Evolutionary conservation across 2,888 invertebrate species (phyloP).

Genomic region (Mesorhabditis belari): DNA sequence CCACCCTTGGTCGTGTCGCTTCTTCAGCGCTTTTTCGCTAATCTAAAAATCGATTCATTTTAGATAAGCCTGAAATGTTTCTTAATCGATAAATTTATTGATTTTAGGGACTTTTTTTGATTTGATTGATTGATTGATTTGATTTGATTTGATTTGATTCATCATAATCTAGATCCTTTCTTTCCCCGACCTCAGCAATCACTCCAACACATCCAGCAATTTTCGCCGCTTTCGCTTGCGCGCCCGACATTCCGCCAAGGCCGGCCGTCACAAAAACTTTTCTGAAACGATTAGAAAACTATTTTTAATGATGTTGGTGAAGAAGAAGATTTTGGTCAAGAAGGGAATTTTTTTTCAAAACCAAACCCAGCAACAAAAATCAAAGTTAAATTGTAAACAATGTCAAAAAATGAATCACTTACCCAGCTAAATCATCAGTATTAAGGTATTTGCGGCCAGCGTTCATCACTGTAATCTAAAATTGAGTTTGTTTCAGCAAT

Average conservation of each 20-base stretch:
- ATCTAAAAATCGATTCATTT: conserved; percentile 54
- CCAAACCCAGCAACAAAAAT: neutral
- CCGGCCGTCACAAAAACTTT: conserved; percentile 61
- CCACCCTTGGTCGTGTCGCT: too few relatives aligned
- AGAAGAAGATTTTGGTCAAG: neutral
- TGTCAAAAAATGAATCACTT: conserved; percentile 48
- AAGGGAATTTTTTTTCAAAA: neutral
- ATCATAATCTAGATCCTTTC: too few relatives aligned
- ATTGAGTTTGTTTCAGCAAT: too few relatives aligned
- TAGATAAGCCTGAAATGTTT: too few relatives aligned
- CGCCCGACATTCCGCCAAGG: conserved; percentile 59
- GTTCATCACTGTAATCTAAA: conserved; percentile 62
- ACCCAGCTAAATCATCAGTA: conserved; percentile 57
- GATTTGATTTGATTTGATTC: too few relatives aligned
- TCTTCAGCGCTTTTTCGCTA: conserved; percentile 58
- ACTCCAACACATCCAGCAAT: conserved; percentile 64
- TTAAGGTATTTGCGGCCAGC: conserved; percentile 61
- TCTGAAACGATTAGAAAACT: conserved; percentile 16
- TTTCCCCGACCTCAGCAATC: conserved; percentile 64
- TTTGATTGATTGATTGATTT: too few relatives aligned
- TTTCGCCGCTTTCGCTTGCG: conserved; percentile 64
- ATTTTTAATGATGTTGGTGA: neutral
- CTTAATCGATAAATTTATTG: too few relatives aligned
- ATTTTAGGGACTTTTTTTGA: too few relatives aligned
- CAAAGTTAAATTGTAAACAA: neutral